Base-by-base conservation (phyloP, 2,113 vertebrate species). In the Anarrhichthys ocellatus region DNA sequence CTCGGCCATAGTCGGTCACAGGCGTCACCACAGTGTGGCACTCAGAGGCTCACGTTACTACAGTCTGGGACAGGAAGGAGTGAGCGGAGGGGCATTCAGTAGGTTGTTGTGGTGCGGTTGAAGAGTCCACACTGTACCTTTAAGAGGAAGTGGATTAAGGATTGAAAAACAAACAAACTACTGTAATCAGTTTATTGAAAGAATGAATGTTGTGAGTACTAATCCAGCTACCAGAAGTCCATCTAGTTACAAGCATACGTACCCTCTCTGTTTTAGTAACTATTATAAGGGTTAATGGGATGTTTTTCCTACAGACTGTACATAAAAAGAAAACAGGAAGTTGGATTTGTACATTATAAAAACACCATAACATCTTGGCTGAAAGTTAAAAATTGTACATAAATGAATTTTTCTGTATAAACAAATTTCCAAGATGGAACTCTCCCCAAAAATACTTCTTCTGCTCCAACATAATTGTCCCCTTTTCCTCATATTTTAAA, bases 111-210 rank as follows among this genome's bases (percentile, higher is more conserved):
- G 34, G 34, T 34, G 34, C 6, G 34, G 34, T 6, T 6, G 5
- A 34, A 34, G 34, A 34, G 4, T 6, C 5, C 34, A 34, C 34
- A 34, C 38, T 38, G 38, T 38, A 38, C 38, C 38, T 42, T 46
- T 46, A 46, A 46, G 44, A 69, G 36, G 40, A 75, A 50, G 59
- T n/a, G 3, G 9, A 78, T 42, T n/a, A 4, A 56, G 1, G 5
- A 73, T 24, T 32, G 4, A 65, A 83, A 62, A 65, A 58, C 76
- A 46, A 22, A 67, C 5, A 59, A 74, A 9, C 11, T 36, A 61
- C 48, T 81, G 59, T 48, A 72, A 85, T 87, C 40, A 58, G 81
- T 93, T 94, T 94, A 94, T 93, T 93, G 72, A 80, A 90, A 84
- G 27, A 81, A 84, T 64, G 56, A 82, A 80, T 52, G 40, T 77